phyloP scores from a whole-genome alignment of 2,797 vertebrate species.

The Rhinella marina region DNA sequence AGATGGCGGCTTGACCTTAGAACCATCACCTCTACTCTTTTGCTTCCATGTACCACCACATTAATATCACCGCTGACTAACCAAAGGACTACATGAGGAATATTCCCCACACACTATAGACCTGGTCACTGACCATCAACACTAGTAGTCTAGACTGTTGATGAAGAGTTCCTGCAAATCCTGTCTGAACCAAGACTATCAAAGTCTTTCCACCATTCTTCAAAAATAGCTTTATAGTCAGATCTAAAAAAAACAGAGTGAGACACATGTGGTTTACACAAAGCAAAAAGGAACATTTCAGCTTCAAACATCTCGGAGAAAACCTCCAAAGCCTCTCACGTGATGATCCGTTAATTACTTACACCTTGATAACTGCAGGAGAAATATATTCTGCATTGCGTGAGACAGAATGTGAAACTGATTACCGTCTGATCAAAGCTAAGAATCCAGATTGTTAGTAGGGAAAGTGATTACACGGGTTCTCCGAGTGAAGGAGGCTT shows the following conservation, averaged over 20 bases:
- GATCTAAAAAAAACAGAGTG: neutral
- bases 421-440: conserved; percentile 21
- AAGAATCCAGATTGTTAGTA: neutral
- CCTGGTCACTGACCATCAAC: neutral
- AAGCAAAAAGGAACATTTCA: neutral
- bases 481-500: neutral
- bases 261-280: neutral
- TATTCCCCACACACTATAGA: neutral
- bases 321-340: neutral
- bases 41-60: too few species aligned
- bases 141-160: neutral
- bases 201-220: neutral
- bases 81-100: neutral
- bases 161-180: neutral
- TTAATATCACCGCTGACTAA: neutral
- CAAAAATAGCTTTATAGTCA: neutral
- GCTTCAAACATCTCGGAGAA: neutral
- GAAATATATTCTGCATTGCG: conserved; percentile 3
- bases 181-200: neutral
- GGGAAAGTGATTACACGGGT: conserved; percentile 10
- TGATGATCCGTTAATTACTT: conserved; percentile 16
- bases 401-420: conserved; percentile 10
- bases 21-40: too few species aligned
- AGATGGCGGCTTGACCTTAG: too few species aligned
- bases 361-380: conserved; percentile 25